A percentile compares a stretch with the other conserved stretches of the same genome.
Evolutionary conservation across 1,140 invertebrate genomes (phyloP).

Genomic region (Lethrus apterus): DNA sequence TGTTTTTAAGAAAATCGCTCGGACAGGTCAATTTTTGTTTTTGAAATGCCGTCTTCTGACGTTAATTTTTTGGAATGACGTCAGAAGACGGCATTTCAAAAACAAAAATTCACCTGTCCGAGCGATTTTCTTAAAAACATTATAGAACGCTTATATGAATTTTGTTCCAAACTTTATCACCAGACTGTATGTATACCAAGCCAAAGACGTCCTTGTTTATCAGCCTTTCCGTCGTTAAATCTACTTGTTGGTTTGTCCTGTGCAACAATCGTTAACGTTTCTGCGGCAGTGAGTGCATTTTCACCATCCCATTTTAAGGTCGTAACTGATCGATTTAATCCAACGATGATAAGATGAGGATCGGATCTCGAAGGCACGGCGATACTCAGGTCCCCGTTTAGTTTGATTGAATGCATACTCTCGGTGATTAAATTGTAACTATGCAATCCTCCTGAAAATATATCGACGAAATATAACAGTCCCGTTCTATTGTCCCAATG

Average conservation of each 20-base stretch:
- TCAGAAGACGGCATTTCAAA: too few relatives aligned
- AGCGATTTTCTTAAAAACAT: too few relatives aligned
- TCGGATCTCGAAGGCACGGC: constrained; percentile 61
- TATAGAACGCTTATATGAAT: too few relatives aligned
- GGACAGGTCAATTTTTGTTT: too few relatives aligned
- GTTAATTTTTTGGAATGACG: too few relatives aligned
- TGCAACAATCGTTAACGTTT: constrained; percentile 55
- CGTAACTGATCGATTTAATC: constrained; percentile 52
- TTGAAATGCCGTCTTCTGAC: too few relatives aligned
- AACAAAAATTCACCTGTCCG: too few relatives aligned
- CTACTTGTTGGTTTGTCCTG: constrained; percentile 50
- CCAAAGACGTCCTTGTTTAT: constrained; percentile 70
- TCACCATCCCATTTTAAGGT: constrained; percentile 60
- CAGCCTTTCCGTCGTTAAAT: constrained; percentile 84
- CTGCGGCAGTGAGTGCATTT: constrained; percentile 21
- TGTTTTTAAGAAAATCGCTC: too few relatives aligned
- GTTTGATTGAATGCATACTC: constrained; percentile 38
- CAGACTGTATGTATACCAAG: too few relatives aligned
- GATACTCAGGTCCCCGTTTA: constrained; percentile 45
- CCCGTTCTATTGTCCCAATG: constrained; percentile 58
- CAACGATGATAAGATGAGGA: constrained; percentile 55
- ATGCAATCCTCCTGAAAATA: constrained; percentile 49
- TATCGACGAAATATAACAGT: constrained; percentile 61
- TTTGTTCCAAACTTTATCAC: too few relatives aligned
- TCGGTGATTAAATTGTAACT: constrained; percentile 50